Conservation (phyloP, 2,113 vertebrate genomes). For the Gasterosteus aculeatus region DNA sequence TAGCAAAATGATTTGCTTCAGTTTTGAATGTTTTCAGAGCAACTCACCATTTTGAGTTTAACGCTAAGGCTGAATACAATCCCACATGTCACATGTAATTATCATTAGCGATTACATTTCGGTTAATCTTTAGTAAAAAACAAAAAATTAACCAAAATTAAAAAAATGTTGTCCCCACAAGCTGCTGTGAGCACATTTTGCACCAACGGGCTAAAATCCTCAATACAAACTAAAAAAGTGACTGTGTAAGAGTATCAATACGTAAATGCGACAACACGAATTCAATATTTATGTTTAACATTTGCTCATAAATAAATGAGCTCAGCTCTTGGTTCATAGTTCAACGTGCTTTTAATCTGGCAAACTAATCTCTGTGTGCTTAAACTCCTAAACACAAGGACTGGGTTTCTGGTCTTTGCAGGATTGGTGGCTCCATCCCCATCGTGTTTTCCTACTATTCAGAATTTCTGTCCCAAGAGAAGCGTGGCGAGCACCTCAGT, state of each 20-base stretch:
- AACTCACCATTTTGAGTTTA: neutral
- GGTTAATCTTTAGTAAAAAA: conserved; percentile 12
- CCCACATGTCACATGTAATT: neutral
- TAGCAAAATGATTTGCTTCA: neutral
- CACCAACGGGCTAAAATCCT: neutral
- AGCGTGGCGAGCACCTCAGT: conserved; percentile 95
- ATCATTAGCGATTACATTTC: neutral
- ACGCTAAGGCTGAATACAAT: neutral
- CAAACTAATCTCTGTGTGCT: neutral
- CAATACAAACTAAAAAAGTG: neutral
- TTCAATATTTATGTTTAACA: neutral
- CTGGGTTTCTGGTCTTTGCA: conserved; percentile 63
- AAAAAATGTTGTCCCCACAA: neutral
- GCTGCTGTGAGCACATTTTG: neutral
- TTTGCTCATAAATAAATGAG: neutral
- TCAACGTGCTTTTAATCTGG: neutral
- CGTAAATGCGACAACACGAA: too few species aligned
- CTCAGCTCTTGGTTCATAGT: neutral
- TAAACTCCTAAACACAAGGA: neutral
- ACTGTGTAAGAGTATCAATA: neutral
- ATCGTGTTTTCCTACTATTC: conserved; percentile 99
- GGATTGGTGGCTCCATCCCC: conserved; percentile 96
- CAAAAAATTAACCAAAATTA: too few species aligned
- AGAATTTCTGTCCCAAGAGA: conserved; percentile 96
- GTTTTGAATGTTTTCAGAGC: too few species aligned